These are phyloP conservation scores for Pseudonaja textilis DNA, from an alignment of 2,113 vertebrate genomes.

Conservation along the genomic window DNA sequence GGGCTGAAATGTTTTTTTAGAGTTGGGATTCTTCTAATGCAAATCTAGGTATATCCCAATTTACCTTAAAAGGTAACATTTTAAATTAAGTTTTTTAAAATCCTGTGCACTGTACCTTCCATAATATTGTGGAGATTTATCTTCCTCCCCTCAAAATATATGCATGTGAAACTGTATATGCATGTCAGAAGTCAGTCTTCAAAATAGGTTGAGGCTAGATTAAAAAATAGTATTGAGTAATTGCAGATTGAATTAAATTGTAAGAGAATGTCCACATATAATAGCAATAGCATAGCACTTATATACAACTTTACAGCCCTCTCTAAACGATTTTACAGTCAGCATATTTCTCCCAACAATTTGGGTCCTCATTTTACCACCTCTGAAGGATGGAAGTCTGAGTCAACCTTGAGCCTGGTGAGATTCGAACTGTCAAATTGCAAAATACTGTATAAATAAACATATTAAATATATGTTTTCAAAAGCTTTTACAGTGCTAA, in stretches of 20 bases:
- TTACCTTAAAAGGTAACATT: neutral
- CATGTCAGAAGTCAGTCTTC: neutral
- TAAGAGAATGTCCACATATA: neutral
- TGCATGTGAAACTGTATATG: neutral
- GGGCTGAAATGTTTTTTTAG: neutral
- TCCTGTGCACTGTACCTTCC: neutral
- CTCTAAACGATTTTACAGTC: too few species aligned
- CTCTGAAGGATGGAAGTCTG: too few species aligned
- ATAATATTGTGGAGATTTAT: neutral
- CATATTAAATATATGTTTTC: neutral
- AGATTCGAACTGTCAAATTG: too few species aligned
- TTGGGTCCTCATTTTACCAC: too few species aligned
- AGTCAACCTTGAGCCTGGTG: too few species aligned
- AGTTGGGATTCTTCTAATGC: neutral
- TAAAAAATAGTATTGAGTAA: neutral
- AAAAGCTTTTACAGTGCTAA: neutral
- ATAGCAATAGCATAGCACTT: neutral
- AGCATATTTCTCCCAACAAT: too few species aligned
- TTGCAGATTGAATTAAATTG: neutral
- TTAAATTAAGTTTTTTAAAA: neutral
- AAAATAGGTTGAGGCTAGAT: neutral
- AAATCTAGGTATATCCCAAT: neutral
- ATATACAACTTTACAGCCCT: too few species aligned
- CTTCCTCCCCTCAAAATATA: neutral
- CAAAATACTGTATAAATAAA: too few species aligned